A percentile compares a stretch with the other conserved stretches of the same genome.
phyloP scores from a whole-genome alignment of 2,113 vertebrate genomes.

The Fregetta grallaria region DNA sequence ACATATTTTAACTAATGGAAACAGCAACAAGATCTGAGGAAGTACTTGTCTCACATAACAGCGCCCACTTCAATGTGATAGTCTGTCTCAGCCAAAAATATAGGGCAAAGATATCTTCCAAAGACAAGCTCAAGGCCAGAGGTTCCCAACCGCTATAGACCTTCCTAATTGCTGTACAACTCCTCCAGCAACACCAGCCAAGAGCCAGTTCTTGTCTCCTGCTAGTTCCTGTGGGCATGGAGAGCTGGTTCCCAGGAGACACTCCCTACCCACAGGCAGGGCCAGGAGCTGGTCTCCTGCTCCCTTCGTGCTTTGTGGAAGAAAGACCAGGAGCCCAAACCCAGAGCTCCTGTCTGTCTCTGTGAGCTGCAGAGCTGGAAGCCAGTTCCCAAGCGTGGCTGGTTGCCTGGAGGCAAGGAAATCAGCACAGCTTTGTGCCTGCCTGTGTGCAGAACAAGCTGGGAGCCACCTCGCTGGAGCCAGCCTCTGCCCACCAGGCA shows the following conservation, averaged over 20 bases:
- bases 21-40: not conserved
- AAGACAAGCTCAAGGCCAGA: not conserved
- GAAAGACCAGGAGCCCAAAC: slow-evolving; percentile 19
- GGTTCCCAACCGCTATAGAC: not conserved
- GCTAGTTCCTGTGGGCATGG: not conserved
- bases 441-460: not conserved
- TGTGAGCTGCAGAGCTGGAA: not conserved
- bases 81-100: not conserved
- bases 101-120: not conserved
- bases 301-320: not conserved
- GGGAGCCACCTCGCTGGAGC: not conserved
- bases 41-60: not conserved
- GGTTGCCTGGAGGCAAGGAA: not conserved
- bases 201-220: not conserved
- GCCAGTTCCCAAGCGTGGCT: slow-evolving; percentile 4
- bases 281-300: not conserved
- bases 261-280: slow-evolving; percentile 23
- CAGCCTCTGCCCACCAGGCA: not conserved
- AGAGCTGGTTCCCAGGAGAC: slow-evolving; percentile 44
- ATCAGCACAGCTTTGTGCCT: not conserved
- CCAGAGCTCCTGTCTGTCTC: slow-evolving; percentile 31
- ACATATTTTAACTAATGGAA: not conserved
- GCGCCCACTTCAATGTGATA: not conserved
- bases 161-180: not conserved
- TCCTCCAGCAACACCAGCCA: not conserved